Base-by-base conservation (phyloP, 2,797 vertebrate species). In the Sparidentex hasta region DNA sequence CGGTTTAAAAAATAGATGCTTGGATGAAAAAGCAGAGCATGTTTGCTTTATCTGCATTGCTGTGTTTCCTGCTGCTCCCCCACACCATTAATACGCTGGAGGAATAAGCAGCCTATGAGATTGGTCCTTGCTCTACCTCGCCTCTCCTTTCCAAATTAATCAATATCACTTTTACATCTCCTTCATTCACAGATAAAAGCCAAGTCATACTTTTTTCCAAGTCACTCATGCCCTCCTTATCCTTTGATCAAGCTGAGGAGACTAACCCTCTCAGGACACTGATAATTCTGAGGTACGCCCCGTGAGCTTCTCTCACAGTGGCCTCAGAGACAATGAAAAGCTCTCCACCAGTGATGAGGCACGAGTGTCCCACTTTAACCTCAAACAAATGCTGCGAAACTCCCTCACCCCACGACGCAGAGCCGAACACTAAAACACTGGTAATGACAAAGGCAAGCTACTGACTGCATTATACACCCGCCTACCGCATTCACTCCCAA, bases 81-180 rank as follows among this genome's bases (percentile, higher is more conserved):
- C 51, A 67, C 85, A 65, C 88, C 76, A 81, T 88, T 88, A 85
- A 90, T 87, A 82, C 58, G 33, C 78, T 62, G 68, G 65, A 72
- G 73, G 70, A 83, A 82, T 25, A 65, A 58, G 41, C 25, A 68
- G 69, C 43, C 59, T 41, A 65, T 48, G 63, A 74, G 75, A 74
- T 25, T 51, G 44, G 71, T 76, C 72, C 54, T 82, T 25, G 55
- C 77, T 82, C 75, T 74, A 66, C 67, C 75, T 80, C 25, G 62
- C 76, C 50, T 67, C 66, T 80, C 29, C 76, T 82, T 66, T 91
- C 83, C 47, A 67, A 66, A 65, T 91, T 77, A 90, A 93, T 95
- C 92, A 92, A 92, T 92, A 93, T 93, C 85, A 92, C 83, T 88
- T 92, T 88, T 85, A 88, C 74, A 88, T 92, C 90, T 90, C 80